These are phyloP conservation scores for Xyrichtys novacula DNA, from an alignment of 2,797 vertebrate species.

Conservation along the genomic window DNA sequence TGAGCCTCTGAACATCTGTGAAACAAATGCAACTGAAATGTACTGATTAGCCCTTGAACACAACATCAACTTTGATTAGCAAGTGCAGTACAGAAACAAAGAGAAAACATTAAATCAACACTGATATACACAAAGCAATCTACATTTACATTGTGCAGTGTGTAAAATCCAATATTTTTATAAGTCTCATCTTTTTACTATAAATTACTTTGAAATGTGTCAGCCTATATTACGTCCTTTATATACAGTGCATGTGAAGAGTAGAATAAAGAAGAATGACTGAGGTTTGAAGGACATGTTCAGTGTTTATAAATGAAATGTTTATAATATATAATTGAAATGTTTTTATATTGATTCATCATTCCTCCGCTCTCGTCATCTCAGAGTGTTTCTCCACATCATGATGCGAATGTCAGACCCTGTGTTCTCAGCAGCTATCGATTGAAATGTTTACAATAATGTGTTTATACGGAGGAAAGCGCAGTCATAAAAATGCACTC, in stretches of 20 bases:
- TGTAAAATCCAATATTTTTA: slow-evolving; percentile 39
- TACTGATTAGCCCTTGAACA: slow-evolving; percentile 77
- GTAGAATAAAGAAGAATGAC: slow-evolving; percentile 28
- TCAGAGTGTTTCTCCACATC: not conserved
- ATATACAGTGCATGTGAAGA: slow-evolving; percentile 61
- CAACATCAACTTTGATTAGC: slow-evolving; percentile 49
- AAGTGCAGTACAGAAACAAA: slow-evolving; percentile 54
- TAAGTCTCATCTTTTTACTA: slow-evolving; percentile 29
- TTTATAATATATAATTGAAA: not conserved
- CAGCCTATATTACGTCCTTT: slow-evolving; percentile 40
- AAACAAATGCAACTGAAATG: slow-evolving; percentile 54
- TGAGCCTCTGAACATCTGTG: slow-evolving; percentile 36
- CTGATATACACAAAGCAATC: slow-evolving; percentile 46
- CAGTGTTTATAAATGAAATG: slow-evolving; percentile 5
- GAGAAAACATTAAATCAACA: slow-evolving; percentile 56
- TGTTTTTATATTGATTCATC: not conserved
- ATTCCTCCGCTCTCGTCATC: not conserved
- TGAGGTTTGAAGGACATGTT: slow-evolving; percentile 32
- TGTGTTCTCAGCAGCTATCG: no score
- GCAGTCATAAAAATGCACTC: no score
- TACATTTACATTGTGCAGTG: slow-evolving; percentile 46
- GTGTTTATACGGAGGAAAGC: no score
- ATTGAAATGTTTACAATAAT: no score
- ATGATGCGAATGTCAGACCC: not conserved
- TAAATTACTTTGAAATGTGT: slow-evolving; percentile 39